These are phyloP conservation scores for Papilio glaucus DNA, from an alignment of 1,140 invertebrate species.

Conservation along the genomic window DNA sequence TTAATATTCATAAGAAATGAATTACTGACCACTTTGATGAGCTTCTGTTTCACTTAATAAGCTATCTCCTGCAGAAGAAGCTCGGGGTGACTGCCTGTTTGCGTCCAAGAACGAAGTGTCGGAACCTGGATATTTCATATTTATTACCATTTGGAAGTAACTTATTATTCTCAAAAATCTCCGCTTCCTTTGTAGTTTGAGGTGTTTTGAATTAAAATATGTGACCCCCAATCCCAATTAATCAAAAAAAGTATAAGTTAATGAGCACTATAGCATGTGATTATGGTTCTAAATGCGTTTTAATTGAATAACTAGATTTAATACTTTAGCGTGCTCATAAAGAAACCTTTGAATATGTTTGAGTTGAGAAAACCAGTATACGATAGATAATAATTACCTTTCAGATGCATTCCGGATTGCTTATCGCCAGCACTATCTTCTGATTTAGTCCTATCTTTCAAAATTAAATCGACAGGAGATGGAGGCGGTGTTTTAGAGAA, in stretches of 20 bases:
- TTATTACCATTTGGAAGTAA: slow-evolving; percentile 21
- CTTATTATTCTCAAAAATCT: not conserved
- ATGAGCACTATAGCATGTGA: slow-evolving; percentile 8
- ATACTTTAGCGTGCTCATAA: slow-evolving; percentile 20
- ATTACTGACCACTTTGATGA: slow-evolving; percentile 78
- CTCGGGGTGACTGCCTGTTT: slow-evolving; percentile 74
- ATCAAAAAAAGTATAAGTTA: not conserved
- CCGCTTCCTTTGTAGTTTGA: too few species aligned
- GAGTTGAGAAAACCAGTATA: not conserved
- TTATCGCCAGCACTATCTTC: slow-evolving; percentile 66
- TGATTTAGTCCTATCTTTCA: slow-evolving; percentile 67
- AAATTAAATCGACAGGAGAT: slow-evolving; percentile 79
- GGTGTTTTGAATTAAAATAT: too few species aligned
- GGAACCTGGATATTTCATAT: slow-evolving; percentile 62
- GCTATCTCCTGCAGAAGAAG: slow-evolving; percentile 77
- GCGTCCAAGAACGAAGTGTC: slow-evolving; percentile 76
- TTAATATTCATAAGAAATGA: slow-evolving; percentile 33
- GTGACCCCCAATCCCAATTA: too few species aligned
- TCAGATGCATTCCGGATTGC: slow-evolving; percentile 73
- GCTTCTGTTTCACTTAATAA: slow-evolving; percentile 78
- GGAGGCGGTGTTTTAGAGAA: slow-evolving; percentile 82
- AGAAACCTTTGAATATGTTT: not conserved
- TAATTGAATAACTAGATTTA: not conserved
- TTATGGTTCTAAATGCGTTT: slow-evolving; percentile 7
- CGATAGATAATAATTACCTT: slow-evolving; percentile 57